Percentiles rank a stretch among this genome's conserved stretches.
phyloP scores from a whole-genome alignment of 2,888 invertebrate species.

The Allophyes oxyacanthae region DNA sequence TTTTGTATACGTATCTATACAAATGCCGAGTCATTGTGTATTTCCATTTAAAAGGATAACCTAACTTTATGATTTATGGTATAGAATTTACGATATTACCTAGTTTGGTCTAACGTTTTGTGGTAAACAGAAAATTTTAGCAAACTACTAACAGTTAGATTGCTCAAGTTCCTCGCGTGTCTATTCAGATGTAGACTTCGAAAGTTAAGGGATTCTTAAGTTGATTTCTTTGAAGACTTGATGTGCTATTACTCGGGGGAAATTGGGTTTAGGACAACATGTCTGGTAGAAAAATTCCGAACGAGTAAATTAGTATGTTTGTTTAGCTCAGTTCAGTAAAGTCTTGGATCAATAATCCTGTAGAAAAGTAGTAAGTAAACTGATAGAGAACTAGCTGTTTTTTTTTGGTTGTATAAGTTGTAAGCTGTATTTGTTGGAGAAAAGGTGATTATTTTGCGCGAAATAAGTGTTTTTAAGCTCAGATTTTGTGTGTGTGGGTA shows the following conservation, averaged over 20 bases:
- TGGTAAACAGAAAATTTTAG: constrained; percentile 13
- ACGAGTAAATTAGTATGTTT: constrained; percentile 42
- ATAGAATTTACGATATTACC: background rate
- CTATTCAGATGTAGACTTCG: constrained; percentile 32
- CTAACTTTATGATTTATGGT: constrained; percentile 8
- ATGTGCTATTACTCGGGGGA: constrained; percentile 56
- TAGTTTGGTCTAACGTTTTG: constrained; percentile 1
- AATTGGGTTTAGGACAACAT: constrained; percentile 54
- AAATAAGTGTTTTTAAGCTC: constrained; percentile 13
- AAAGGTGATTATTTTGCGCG: constrained; percentile 11
- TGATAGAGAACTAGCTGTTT: no score
- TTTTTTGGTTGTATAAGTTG: background rate
- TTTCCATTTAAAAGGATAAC: background rate
- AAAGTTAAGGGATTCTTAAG: constrained; percentile 48
- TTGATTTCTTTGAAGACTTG: constrained; percentile 56
- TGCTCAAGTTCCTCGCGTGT: constrained; percentile 28
- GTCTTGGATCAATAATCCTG: constrained; percentile 30
- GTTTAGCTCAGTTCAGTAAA: constrained; percentile 11
- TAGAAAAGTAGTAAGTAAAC: constrained; percentile 17
- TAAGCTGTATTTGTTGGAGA: background rate
- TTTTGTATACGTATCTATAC: constrained; percentile 6
- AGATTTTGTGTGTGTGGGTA: constrained; percentile 17
- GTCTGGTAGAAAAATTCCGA: constrained; percentile 35
- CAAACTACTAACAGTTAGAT: constrained; percentile 33
- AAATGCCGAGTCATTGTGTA: background rate